These are phyloP conservation scores for Petrolisthes cinctipes DNA, from an alignment of 2,888 invertebrate species.

Conservation along the genomic window DNA sequence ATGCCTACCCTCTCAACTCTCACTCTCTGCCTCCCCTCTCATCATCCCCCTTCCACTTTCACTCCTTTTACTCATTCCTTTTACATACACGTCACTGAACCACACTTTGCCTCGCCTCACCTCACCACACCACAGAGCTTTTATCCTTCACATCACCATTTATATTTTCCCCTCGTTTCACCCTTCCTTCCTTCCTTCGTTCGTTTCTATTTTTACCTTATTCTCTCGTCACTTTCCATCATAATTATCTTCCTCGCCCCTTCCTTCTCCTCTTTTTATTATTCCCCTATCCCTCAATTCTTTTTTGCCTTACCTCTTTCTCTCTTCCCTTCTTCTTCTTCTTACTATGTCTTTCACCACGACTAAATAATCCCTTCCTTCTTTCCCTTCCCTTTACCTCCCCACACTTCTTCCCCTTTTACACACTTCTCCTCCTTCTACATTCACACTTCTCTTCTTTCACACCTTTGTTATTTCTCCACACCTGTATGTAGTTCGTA, in stretches of 20 bases:
- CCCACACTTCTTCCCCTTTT: not conserved
- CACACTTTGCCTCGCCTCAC: not conserved
- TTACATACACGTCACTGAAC: not conserved
- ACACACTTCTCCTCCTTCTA: not conserved
- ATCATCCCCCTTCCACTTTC: not conserved
- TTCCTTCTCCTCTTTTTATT: not conserved
- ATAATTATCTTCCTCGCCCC: not conserved
- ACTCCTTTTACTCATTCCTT: not conserved
- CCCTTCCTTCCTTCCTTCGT: not conserved
- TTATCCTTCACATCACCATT: too few species aligned
- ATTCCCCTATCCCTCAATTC: not conserved
- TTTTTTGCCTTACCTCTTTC: not conserved
- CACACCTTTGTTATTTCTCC: not conserved
- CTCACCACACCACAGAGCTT: not conserved
- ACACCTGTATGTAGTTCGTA: not conserved
- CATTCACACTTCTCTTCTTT: not conserved
- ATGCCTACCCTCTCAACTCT: not conserved
- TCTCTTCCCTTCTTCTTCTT: not conserved
- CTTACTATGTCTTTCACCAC: not conserved
- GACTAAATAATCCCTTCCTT: not conserved
- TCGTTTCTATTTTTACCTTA: too few species aligned
- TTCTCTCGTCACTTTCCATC: not conserved
- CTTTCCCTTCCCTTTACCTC: not conserved
- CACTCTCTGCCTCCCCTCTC: not conserved
- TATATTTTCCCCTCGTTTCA: slow-evolving; percentile 1